Evolutionary conservation across 2,113 vertebrate species (phyloP).

Genomic region (Tympanuchus pallidicinctus): DNA sequence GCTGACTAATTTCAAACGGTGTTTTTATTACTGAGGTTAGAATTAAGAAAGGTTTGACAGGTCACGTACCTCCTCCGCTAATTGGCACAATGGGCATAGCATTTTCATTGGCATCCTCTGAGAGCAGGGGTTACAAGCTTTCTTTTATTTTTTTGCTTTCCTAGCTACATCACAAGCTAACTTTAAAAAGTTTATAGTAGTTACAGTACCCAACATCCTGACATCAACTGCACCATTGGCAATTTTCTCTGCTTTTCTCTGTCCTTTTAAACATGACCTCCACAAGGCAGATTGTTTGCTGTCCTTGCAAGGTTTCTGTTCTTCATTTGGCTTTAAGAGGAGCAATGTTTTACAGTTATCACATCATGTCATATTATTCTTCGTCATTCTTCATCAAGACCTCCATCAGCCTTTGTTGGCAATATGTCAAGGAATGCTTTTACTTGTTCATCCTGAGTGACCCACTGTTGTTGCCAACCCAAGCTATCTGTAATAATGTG

Average conservation of each 20-base stretch:
- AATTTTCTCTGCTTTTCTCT: not conserved
- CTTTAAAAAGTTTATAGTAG: not conserved
- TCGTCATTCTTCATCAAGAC: not conserved
- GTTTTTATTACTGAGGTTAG: not conserved
- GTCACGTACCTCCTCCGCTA: not conserved
- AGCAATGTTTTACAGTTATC: not conserved
- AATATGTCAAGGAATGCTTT: not conserved
- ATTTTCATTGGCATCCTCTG: not conserved
- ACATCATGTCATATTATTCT: not conserved
- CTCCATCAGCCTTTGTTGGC: not conserved
- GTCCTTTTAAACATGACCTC: not conserved
- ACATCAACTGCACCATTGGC: not conserved
- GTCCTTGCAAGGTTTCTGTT: not conserved
- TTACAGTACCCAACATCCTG: not conserved
- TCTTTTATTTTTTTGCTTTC: not conserved
- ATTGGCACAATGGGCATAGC: not conserved
- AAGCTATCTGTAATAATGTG: not conserved
- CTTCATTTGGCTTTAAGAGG: not conserved
- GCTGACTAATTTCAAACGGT: not conserved
- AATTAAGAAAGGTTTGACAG: not conserved
- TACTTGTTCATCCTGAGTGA: not conserved
- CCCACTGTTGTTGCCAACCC: not conserved
- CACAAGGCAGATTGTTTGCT: not conserved
- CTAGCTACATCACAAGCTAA: not conserved
- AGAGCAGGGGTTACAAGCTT: not conserved